phyloP scores from a whole-genome alignment of 2,797 vertebrate genomes.

The Squalus acanthias region DNA sequence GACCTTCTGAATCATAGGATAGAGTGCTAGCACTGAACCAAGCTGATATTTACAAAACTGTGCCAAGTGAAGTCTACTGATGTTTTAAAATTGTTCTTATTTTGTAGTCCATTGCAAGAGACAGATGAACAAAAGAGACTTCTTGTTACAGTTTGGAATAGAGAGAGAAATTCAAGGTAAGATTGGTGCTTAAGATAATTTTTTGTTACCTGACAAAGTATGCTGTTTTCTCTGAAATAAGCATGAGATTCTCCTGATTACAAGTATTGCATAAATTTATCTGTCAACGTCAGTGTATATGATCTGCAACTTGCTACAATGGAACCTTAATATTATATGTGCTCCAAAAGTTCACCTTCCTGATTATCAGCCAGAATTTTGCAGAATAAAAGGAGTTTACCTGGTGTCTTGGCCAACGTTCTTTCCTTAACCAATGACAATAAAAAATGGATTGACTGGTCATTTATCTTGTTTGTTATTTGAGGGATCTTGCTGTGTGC shows the following conservation, averaged over 20 bases:
- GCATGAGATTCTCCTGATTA: neutral
- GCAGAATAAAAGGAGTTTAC: neutral
- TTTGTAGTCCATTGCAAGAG: constrained; percentile 55
- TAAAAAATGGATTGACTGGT: neutral
- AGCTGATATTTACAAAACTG: neutral
- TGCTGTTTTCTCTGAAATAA: neutral
- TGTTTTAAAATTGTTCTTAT: constrained; percentile 38
- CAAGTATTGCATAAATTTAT: neutral
- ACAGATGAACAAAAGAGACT: constrained; percentile 70
- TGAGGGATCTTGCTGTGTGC: neutral
- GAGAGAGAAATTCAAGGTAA: constrained; percentile 65
- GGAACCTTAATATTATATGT: neutral
- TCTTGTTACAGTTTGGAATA: constrained; percentile 75
- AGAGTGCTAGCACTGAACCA: neutral
- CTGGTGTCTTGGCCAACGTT: neutral
- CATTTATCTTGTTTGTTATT: neutral
- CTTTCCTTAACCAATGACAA: neutral
- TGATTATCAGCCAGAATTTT: neutral
- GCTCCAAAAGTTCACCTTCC: neutral
- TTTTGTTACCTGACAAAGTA: neutral
- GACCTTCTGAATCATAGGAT: neutral
- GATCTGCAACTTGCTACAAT: neutral
- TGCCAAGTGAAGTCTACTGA: neutral
- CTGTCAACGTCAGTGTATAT: neutral
- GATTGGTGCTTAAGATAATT: neutral